Evolutionary conservation across 2,797 vertebrate genomes (phyloP), one percentile per base, ranked within the genome.

Genomic region (Gallinago solitaria): DNA sequence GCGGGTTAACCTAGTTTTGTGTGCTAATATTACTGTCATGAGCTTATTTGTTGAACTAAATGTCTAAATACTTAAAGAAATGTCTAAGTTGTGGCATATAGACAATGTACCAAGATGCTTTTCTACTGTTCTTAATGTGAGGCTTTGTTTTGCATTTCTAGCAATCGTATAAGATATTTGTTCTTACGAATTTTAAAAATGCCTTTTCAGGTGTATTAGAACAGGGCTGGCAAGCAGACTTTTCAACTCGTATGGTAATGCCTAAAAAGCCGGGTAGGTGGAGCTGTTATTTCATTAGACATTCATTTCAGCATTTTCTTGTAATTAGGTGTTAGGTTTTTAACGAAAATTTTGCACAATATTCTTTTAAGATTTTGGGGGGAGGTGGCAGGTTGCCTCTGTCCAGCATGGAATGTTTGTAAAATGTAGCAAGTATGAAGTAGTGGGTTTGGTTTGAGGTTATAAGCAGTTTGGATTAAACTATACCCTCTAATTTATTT

Each of bases 171-270:
- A 20, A 63, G 27, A 5, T 18, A 11, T 9, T 12, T 53, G 9
- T 75, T 57, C 41, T 61, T 30, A 77, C 7, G 16, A 33, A 80
- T 73, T 19, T 48, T 50, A 18, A 41, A 82, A 90, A 75, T 87
- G 14, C 45, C 37, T 90, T 91, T 94, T 10, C 86, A 99, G 99
- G 99, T 88, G 98, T 99, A 4, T 97, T 99, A 51, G 99, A 98
- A 35, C 99, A 99, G 89, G 99, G 99, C 64, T 99, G 99, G 99
- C 99, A 99, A 94, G 99, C 99, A 0, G 99, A 99, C 95, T 99
- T 99, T 12, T 92, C 98, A 39, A 99, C 99, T 30, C 98, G 99
- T 75, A 99, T 99, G 99, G 99, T 99, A 83, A 98, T 99, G 98
- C 99, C 99, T 76, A 99, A 99, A 96, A 99, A 99, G 93, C 99